Conservation (phyloP, 2,797 vertebrate species). For the Chaetodon trifasciatus region DNA sequence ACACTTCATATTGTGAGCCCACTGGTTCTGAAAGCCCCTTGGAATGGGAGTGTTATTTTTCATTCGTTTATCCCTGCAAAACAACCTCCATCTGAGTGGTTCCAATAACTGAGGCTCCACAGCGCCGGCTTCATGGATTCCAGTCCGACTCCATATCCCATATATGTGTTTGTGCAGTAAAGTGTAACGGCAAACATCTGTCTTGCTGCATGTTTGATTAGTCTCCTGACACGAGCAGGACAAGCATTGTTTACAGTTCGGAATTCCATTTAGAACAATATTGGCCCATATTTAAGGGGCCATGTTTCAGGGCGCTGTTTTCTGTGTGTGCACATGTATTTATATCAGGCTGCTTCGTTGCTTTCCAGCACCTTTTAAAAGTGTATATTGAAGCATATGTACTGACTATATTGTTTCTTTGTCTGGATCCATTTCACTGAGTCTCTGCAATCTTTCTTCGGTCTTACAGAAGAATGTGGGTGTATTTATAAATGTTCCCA, state of each 20-base stretch:
- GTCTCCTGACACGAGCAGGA: conserved; percentile 54
- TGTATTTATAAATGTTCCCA: neutral
- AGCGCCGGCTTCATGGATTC: neutral
- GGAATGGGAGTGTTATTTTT: neutral
- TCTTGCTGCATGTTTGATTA: conserved; percentile 71
- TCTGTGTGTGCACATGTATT: neutral
- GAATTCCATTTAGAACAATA: conserved; percentile 36
- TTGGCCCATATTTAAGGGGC: conserved; percentile 7
- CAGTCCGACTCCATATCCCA: conserved; percentile 23
- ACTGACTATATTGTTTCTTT: conserved; percentile 6
- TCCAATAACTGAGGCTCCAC: conserved; percentile 39
- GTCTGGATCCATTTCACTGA: conserved; percentile 1
- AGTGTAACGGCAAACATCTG: conserved; percentile 70
- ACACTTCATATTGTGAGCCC: neutral
- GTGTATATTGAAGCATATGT: neutral
- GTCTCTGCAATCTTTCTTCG: neutral
- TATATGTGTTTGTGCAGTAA: conserved; percentile 60
- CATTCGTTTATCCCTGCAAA: conserved; percentile 32
- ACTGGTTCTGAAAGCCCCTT: conserved; percentile 11
- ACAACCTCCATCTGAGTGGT: conserved; percentile 22
- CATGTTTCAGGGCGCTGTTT: conserved; percentile 10
- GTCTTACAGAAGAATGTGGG: neutral
- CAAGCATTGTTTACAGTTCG: conserved; percentile 40
- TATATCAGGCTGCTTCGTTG: neutral
- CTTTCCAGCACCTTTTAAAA: conserved; percentile 1